Percentiles rank a stretch among this genome's conserved stretches.
Evolutionary conservation across 2,797 vertebrate genomes (phyloP).

Genomic region (Macropus fuliginosus): DNA sequence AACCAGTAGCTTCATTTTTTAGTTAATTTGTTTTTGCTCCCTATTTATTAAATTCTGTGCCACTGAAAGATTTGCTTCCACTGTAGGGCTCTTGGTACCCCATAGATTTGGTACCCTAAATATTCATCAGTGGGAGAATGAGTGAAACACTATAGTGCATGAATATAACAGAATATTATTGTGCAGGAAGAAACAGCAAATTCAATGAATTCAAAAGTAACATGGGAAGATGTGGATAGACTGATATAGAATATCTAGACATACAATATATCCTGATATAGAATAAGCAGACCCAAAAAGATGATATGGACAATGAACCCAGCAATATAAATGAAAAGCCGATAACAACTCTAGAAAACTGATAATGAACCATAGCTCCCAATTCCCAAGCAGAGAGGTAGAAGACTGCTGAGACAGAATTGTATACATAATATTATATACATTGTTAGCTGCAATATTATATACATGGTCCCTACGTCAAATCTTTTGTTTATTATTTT

Average conservation of each 20-base stretch:
- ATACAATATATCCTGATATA: neutral
- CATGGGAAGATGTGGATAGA: neutral
- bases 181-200: neutral
- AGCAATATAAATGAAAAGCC: neutral
- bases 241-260: neutral
- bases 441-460: neutral
- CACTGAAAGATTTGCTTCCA: neutral
- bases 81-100: neutral
- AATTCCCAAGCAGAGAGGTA: neutral
- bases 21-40: neutral
- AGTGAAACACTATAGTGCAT: neutral
- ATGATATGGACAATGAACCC: neutral
- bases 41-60: neutral
- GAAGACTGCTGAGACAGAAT: neutral
- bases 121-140: neutral
- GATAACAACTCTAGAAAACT: neutral
- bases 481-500: neutral
- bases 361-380: neutral
- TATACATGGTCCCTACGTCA: neutral
- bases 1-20: neutral
- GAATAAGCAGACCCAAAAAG: neutral
- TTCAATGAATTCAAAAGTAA: neutral
- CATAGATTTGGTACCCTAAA: neutral
- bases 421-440: neutral
- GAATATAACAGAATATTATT: neutral